These are phyloP conservation scores for Circaetus gallicus DNA, from an alignment of 2,113 vertebrate species.

Conservation along the genomic window DNA sequence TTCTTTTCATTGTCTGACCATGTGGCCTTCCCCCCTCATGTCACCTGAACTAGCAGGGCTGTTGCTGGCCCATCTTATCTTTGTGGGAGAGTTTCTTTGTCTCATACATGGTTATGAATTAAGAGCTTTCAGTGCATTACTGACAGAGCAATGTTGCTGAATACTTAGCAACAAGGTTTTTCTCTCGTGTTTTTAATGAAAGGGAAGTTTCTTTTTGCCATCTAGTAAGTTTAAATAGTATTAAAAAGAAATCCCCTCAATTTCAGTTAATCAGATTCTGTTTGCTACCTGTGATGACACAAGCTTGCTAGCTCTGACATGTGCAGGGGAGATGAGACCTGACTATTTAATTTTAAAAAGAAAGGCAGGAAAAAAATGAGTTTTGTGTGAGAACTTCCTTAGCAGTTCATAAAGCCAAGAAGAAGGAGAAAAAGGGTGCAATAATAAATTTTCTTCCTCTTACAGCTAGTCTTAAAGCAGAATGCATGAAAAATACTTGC, in stretches of 20 bases:
- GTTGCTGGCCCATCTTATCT: background rate
- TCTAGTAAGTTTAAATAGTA: conserved; percentile 29
- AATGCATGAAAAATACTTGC: background rate
- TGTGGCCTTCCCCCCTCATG: background rate
- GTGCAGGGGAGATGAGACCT: background rate
- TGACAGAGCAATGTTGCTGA: background rate
- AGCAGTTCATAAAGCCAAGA: background rate
- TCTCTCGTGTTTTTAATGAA: conserved; percentile 32
- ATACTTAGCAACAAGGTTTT: background rate
- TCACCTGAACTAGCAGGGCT: background rate
- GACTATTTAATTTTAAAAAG: background rate
- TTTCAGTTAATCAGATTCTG: conserved; percentile 47
- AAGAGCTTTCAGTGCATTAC: conserved; percentile 2
- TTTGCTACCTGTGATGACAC: background rate
- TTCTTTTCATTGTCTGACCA: background rate
- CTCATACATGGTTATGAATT: background rate
- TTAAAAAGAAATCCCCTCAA: conserved; percentile 27
- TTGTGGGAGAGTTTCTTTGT: background rate
- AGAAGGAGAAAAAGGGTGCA: background rate
- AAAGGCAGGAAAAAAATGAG: background rate
- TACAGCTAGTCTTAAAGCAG: background rate
- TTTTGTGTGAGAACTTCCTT: background rate
- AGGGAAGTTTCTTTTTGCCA: conserved; percentile 24
- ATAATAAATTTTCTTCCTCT: background rate
- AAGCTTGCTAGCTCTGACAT: conserved; percentile 15